Conservation (phyloP, 2,113 vertebrate genomes). For the Eclectus roratus region DNA sequence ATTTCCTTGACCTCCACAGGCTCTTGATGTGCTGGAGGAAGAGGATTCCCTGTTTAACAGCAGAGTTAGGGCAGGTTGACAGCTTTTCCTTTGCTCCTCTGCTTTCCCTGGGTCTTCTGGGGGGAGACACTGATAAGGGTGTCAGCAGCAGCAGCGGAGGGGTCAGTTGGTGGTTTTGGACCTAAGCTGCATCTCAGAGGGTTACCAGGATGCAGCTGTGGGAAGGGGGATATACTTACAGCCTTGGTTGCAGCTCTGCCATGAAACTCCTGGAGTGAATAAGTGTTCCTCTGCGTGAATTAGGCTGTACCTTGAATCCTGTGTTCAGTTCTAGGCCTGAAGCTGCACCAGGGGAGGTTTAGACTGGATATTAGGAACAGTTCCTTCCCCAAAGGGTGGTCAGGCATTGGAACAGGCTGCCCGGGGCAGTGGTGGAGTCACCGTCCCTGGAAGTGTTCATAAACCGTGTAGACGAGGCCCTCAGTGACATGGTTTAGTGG, state of each 20-base stretch:
- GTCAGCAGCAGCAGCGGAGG: neutral
- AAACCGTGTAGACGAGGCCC: neutral
- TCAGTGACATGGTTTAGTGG: neutral
- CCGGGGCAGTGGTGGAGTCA: neutral
- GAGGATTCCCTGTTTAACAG: neutral
- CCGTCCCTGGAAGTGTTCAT: neutral
- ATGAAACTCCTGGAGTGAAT: neutral
- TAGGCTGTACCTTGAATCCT: neutral
- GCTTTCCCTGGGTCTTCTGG: neutral
- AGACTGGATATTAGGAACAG: neutral
- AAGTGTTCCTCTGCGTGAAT: neutral
- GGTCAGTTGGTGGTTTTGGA: neutral
- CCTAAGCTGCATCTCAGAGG: neutral
- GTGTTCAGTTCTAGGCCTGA: neutral
- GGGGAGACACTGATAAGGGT: neutral
- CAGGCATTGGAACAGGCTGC: neutral
- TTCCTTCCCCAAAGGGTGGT: neutral
- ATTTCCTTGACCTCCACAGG: neutral
- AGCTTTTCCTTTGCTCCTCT: neutral
- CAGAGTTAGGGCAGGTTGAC: neutral
- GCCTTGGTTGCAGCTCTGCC: neutral
- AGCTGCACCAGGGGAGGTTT: neutral
- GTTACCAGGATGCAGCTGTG: neutral
- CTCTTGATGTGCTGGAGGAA: neutral
- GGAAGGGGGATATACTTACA: neutral